Evolutionary conservation across 1,140 invertebrate genomes (phyloP).

Genomic region (Chironomus tepperi): DNA sequence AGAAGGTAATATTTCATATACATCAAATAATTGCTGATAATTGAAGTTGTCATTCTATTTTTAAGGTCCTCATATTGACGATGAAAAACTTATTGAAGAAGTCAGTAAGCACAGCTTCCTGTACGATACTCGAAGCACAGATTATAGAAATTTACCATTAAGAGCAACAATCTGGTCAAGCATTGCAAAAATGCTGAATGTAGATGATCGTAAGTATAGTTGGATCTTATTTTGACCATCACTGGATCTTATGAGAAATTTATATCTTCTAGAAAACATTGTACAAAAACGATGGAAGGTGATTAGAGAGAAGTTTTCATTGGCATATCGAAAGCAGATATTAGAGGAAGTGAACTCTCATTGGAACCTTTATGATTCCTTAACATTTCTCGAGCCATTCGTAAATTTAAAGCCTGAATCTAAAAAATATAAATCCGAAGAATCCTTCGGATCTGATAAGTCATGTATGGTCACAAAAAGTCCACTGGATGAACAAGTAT

Average conservation of each 20-base stretch:
- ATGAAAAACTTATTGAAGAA: neutral
- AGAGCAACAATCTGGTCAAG: neutral
- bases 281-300: constrained; percentile 18
- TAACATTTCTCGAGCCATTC: neutral
- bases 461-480: neutral
- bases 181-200: neutral
- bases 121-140: neutral
- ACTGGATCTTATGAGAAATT: neutral
- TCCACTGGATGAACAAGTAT: neutral
- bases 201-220: neutral
- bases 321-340: neutral
- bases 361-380: neutral
- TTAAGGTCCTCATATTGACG: neutral
- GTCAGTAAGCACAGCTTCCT: neutral
- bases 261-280: neutral
- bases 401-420: neutral
- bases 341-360: neutral
- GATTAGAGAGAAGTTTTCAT: neutral
- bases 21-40: neutral
- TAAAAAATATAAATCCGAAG: neutral
- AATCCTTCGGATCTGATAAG: neutral
- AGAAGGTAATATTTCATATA: neutral
- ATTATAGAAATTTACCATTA: constrained; percentile 5
- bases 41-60: neutral
- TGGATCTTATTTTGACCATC: neutral